A percentile compares a stretch with the other conserved stretches of the same genome.
phyloP scores from a whole-genome alignment of 64 coral and sea anemone genomes.

The Porites lutea region DNA sequence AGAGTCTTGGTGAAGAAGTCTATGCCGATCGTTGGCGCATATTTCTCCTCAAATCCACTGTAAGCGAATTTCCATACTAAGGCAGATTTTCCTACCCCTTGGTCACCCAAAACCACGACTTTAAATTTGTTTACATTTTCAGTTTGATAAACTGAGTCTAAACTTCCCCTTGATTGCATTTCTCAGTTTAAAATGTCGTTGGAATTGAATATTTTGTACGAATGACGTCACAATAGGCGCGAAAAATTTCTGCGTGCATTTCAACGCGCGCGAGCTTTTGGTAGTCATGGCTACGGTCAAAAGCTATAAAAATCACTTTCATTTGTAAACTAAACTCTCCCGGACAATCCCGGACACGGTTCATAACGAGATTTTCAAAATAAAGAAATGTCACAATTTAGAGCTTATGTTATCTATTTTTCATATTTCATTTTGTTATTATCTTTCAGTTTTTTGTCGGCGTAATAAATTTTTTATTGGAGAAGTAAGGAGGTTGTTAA shows the following conservation, averaged over 20 bases:
- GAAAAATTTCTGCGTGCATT: background rate
- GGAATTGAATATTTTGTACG: background rate
- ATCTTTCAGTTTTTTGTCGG: too few species aligned
- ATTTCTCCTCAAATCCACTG: slow-evolving; percentile 90
- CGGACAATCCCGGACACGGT: too few species aligned
- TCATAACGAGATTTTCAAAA: too few species aligned
- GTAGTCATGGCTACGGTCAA: too few species aligned
- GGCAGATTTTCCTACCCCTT: slow-evolving; percentile 96
- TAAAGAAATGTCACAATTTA: too few species aligned
- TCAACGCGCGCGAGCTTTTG: background rate
- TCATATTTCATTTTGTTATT: too few species aligned
- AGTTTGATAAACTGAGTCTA: slow-evolving; percentile 28
- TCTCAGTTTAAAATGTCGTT: background rate
- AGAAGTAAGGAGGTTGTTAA: too few species aligned
- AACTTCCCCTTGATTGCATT: slow-evolving; percentile 31
- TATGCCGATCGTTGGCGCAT: slow-evolving; percentile 94
- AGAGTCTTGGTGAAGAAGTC: slow-evolving; percentile 94
- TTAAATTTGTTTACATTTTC: slow-evolving; percentile 83
- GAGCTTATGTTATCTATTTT: too few species aligned
- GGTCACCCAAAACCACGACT: slow-evolving; percentile 90
- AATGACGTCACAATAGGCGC: slow-evolving; percentile 31
- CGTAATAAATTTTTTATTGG: too few species aligned
- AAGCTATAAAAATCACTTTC: too few species aligned
- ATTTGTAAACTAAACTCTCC: too few species aligned
- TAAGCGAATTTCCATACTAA: slow-evolving; percentile 88